Evolutionary conservation across 2,888 invertebrate genomes (phyloP), one percentile per base, ranked within the genome.

Genomic region (Yponomeuta cagnagella): DNA sequence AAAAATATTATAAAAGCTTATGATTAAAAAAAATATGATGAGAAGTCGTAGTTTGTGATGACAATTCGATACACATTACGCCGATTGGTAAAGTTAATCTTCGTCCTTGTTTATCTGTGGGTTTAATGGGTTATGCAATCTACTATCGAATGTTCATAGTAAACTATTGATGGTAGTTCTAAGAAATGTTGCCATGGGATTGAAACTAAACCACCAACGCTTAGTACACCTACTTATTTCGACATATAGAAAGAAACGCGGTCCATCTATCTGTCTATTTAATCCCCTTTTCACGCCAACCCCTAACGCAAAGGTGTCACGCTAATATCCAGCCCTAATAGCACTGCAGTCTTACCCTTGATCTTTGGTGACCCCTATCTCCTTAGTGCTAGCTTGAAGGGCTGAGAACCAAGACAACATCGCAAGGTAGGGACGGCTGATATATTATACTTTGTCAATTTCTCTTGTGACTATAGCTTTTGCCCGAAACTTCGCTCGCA

Each of bases 401-500:
- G 52, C 15, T 3, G 15, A 15, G 12, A 58, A 58, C 52, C 52
- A 58, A 5, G 5, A 12, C 3, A 15, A 58, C 52, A 52, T 52
- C 52, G 1, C 43, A 43, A 58, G 52, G 52, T 3, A 58, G 52
- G 43, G 43, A 43, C 48, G 30, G 10, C 63, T 63, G 63, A 70
- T 70, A 73, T 72, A 73, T 72, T 72, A 68, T 64, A 37, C 71
- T 63, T 67, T 73, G 74, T 73, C 74, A 73, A 73, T 74, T 74
- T 74, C 71, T 71, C 73, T 70, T 71, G 73, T 76, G 76, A 77
- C 15, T 75, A 43, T 8, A 10, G 2, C 30, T 65, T 65, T 30
- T 30, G 31, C 15, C 30, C 65, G 31, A 12, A 10, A 23, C 52
- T 58, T 58, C 52, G 52, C 15, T 58, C 15, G 15, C 15, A 58